Percentiles rank a stretch among this genome's conserved stretches.
Conservation (phyloP, 2,113 vertebrate species). For the Glaucomys volans region DNA sequence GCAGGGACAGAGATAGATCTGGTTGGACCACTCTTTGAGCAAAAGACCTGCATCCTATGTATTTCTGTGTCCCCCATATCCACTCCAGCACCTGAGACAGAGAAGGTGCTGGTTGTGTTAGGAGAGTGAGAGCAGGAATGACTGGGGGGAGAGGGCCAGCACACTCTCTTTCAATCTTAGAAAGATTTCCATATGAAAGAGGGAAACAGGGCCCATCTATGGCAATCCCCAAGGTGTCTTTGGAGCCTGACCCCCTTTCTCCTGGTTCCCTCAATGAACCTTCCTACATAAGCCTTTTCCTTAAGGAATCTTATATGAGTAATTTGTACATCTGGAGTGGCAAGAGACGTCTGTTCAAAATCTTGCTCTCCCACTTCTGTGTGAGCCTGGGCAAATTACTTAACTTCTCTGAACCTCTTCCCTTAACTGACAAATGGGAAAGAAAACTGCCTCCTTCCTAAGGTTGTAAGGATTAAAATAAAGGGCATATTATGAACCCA, state of each 20-base stretch:
- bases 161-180: background rate
- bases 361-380: background rate
- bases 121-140: background rate
- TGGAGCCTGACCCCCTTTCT: background rate
- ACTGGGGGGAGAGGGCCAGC: no score
- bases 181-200: background rate
- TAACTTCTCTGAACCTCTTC: background rate
- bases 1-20: background rate
- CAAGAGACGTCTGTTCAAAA: background rate
- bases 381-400: background rate
- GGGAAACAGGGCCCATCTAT: background rate
- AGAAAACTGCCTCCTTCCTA: background rate
- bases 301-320: background rate
- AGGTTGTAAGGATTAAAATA: background rate
- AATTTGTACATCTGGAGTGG: background rate
- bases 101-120: background rate
- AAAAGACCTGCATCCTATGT: background rate
- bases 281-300: background rate
- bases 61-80: fast-evolving
- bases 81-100: fast-evolving
- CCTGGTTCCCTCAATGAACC: background rate
- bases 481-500: background rate
- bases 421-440: background rate
- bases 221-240: background rate
- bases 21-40: background rate